Evolutionary conservation across 2,113 vertebrate species (phyloP), one percentile per base, ranked within the genome.

Genomic region (Corythornis cristatus): DNA sequence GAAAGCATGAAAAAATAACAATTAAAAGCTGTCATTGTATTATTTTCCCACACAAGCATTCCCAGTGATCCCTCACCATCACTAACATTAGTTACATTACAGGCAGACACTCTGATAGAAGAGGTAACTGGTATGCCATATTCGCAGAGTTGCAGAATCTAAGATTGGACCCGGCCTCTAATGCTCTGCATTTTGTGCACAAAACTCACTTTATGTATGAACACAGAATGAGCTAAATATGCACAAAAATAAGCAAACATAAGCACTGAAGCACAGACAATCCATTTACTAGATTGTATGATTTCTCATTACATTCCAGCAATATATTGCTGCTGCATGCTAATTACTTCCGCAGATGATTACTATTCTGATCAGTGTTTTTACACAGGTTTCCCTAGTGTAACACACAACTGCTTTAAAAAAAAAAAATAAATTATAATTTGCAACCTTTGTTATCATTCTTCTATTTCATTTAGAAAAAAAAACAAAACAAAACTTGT

Each of bases 391-490:
- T 94, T 89, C 74, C 62, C 89, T 43, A 75, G 40, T 66, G 37
- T 40, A 80, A 91, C 60, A 93, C 56, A 76, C 4, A 76, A 53
- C 10, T 74, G 20, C 57, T 75, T 60, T 86, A 37, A 37, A 37
- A 37, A 37, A 37, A 9, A 37, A 37, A 37, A 9, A 37, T 10
- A 37, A 80, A 71, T 48, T 61, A 50, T 71, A 50, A 70, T 93
- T 93, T 88, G 46, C 40, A 86, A 21, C 5, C 16, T 72, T 92
- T 51, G 84, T 43, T 87, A 56, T 8, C 7, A 37, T 90, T 73
- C 29, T 88, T 96, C 74, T 82, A 50, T 92, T 95, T 95, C 26
- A 60, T 29, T 64, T 46, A 54, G 72, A 79, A 37, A 37, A 37
- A 37, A 37, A 37, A 37, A 10, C 37, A 37, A 37, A 37, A 37